A percentile compares a stretch with the other conserved stretches of the same genome.
These are phyloP conservation scores for Ranitomeya variabilis DNA, from an alignment of 2,113 vertebrate genomes.

Conservation along the genomic window DNA sequence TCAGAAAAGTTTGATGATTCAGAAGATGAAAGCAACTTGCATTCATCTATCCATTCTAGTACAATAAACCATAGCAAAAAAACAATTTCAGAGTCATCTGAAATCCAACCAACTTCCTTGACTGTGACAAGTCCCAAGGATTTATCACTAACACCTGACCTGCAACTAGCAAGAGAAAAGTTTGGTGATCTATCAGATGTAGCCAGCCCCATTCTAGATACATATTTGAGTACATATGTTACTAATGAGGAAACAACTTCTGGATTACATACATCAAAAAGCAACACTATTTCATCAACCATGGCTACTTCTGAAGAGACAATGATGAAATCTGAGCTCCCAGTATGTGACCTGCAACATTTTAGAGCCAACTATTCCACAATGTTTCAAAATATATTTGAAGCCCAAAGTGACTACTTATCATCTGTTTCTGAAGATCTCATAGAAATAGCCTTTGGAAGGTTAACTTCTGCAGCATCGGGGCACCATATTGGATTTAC, in stretches of 20 bases:
- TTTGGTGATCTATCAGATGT: too few relatives aligned
- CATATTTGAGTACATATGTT: too few relatives aligned
- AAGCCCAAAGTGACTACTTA: neutral
- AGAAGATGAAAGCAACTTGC: neutral
- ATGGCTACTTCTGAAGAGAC: neutral
- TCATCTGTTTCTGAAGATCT: constrained; percentile 54
- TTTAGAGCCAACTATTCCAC: neutral
- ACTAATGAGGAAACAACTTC: neutral
- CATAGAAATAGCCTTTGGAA: constrained; percentile 64
- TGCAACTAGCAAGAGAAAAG: neutral
- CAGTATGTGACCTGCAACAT: neutral
- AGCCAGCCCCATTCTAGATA: too few relatives aligned
- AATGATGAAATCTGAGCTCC: neutral
- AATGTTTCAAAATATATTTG: neutral
- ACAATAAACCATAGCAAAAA: neutral
- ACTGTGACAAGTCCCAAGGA: neutral
- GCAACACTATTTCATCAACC: neutral
- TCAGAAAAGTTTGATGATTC: neutral
- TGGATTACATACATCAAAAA: neutral
- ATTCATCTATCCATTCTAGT: neutral
- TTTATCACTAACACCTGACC: neutral
- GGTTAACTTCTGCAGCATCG: constrained; percentile 61
- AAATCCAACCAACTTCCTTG: neutral
- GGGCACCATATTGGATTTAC: constrained; percentile 29
- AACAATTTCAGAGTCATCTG: neutral